phyloP scores from a whole-genome alignment of 2,888 invertebrate species.

The Pheosia gnoma region DNA sequence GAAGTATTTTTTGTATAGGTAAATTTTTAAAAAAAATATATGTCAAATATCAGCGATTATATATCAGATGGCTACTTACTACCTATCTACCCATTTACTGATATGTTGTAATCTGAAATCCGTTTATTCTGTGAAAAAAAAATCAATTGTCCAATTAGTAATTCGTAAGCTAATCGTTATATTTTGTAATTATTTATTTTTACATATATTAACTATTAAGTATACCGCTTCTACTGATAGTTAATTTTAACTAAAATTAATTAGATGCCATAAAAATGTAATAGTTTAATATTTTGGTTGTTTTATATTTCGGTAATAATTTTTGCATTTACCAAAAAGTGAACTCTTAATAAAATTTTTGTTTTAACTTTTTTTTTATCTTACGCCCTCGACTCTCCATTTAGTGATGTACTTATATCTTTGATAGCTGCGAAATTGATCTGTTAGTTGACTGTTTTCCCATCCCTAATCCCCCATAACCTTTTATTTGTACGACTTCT shows the following conservation, averaged over 20 bases:
- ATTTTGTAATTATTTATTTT: constrained; percentile 56
- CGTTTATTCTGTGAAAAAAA: constrained; percentile 62
- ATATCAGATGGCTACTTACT: neutral
- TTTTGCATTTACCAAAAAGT: constrained; percentile 81
- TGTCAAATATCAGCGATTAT: neutral
- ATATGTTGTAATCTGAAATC: neutral
- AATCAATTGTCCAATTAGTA: constrained; percentile 45
- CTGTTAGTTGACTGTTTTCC: too few species aligned
- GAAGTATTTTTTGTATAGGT: too few species aligned
- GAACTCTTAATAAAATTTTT: constrained; percentile 67
- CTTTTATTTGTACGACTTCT: too few species aligned
- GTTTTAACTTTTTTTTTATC: constrained; percentile 59
- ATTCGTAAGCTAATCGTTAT: constrained; percentile 56
- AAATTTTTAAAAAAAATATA: neutral
- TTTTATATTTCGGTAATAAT: constrained; percentile 70
- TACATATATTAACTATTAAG: constrained; percentile 64
- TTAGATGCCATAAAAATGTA: constrained; percentile 68
- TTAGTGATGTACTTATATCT: too few species aligned
- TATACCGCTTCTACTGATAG: constrained; percentile 74
- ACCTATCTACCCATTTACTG: neutral
- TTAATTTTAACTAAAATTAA: constrained; percentile 56
- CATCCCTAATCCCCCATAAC: too few species aligned
- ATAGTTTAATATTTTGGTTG: constrained; percentile 69
- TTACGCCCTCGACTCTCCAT: neutral
- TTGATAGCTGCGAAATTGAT: too few species aligned